phyloP scores from a whole-genome alignment of 2,888 invertebrate species.

The Bombylius discolor region DNA sequence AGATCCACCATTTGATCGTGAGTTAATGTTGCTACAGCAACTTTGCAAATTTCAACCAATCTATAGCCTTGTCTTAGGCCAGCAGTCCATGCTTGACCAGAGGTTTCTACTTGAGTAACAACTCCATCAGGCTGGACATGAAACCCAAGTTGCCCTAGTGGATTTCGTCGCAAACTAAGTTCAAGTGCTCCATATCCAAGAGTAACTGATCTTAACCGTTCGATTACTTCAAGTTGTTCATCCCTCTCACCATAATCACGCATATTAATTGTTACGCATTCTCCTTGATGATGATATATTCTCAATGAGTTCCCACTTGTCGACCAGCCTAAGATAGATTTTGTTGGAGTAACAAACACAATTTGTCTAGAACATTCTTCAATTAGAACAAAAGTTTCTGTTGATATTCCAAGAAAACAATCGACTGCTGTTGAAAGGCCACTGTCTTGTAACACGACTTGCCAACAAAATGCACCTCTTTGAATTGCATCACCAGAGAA shows the following conservation, averaged over 20 bases:
- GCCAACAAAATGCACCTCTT: conserved; percentile 71
- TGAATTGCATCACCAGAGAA: conserved; percentile 59
- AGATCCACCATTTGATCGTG: conserved; percentile 90
- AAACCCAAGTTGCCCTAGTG: conserved; percentile 73
- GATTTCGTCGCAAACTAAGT: conserved; percentile 65
- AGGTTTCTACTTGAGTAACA: conserved; percentile 53
- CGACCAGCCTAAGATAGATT: conserved; percentile 55
- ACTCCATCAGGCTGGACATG: conserved; percentile 88
- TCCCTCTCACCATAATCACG: conserved; percentile 55
- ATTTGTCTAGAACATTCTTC: conserved; percentile 72
- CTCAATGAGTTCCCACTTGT: conserved; percentile 50
- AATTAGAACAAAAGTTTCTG: conserved; percentile 74
- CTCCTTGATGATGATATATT: conserved; percentile 87
- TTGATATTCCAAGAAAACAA: conserved; percentile 73
- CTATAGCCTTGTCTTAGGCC: conserved; percentile 83
- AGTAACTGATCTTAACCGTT: conserved; percentile 63
- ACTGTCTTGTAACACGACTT: conserved; percentile 60
- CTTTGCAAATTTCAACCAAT: conserved; percentile 81
- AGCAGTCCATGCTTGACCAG: conserved; percentile 46
- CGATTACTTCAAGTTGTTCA: conserved; percentile 62
- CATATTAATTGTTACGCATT: conserved; percentile 73
- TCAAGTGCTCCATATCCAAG: conserved; percentile 65
- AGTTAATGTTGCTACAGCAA: conserved; percentile 75
- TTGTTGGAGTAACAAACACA: conserved; percentile 74
- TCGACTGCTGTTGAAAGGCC: conserved; percentile 52